Conservation (phyloP, 2,888 invertebrate genomes). For the Neoitamus cyanurus region DNA sequence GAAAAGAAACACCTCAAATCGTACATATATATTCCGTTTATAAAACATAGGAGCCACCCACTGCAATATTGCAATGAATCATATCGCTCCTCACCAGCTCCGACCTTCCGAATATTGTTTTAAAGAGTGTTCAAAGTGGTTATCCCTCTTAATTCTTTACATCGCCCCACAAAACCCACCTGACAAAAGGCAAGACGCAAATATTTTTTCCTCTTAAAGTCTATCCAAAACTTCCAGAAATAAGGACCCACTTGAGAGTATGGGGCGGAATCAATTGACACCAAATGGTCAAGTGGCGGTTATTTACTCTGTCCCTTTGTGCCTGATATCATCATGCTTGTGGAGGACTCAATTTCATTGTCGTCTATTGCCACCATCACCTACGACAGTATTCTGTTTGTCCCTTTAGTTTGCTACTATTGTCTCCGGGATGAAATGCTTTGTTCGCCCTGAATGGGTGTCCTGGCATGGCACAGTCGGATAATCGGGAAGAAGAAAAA, state of each 20-base stretch:
- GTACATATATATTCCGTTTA: too few species aligned
- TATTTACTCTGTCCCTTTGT: constrained; percentile 16
- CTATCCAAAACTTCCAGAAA: background rate
- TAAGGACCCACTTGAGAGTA: background rate
- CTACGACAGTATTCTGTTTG: constrained; percentile 24
- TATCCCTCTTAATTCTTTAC: too few species aligned
- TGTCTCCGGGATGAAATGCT: constrained; percentile 19
- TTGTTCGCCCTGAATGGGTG: constrained; percentile 18
- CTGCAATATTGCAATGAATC: too few species aligned
- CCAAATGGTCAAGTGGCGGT: constrained; percentile 37
- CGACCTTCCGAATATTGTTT: too few species aligned
- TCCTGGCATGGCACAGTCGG: background rate
- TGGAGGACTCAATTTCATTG: constrained; percentile 42
- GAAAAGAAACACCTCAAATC: too few species aligned
- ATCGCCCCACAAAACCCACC: too few species aligned
- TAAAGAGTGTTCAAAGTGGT: too few species aligned
- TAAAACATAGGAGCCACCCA: too few species aligned
- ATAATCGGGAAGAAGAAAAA: constrained; percentile 39
- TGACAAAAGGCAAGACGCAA: background rate
- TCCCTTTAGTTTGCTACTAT: constrained; percentile 39
- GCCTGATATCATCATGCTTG: constrained; percentile 6
- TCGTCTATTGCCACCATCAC: background rate
- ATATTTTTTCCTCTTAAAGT: background rate
- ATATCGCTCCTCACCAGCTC: too few species aligned
- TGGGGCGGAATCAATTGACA: constrained; percentile 23